Evolutionary conservation across 2,888 invertebrate genomes (phyloP), one percentile per base, ranked within the genome.

Genomic region (Venusia cambrica): DNA sequence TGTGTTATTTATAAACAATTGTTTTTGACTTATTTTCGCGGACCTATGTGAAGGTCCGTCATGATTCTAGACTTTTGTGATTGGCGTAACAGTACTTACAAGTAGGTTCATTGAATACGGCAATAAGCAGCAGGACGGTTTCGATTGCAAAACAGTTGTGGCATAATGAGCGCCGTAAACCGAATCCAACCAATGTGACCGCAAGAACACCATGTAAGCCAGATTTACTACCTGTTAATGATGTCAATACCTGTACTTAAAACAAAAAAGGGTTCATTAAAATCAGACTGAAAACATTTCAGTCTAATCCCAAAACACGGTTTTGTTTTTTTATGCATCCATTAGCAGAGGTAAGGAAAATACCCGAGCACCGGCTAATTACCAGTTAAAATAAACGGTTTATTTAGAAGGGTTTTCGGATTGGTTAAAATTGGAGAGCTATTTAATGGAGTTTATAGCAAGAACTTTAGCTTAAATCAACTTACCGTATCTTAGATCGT

Each of bases 331-430:
- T 19, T 48, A 57, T 57, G 47, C 52, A 57, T 69, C 69, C 73
- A 75, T 75, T 73, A 76, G 67, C 63, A 46, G 53, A 48, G 56
- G 41, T 47, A 55, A 57, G 51, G 55, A 66, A 66, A 68, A 66
- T 62, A 50, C 60, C 42, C 68, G 54, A 54, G 54, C 60, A 65
- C 54, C 38, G 10, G 43, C 52, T 53, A 64, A 71, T 67, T 58
- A 59, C 45, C 71, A 73, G 67, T 62, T 50, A 48, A 41, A 62
- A 64, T 60, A 58, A 56, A 51, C 51, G 58, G 55, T 45, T 48
- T 54, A 56, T 43, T 32, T 14, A 30, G 7, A 14, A 24, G 10
- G 22, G 51, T 64, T 61, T 58, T n/a, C n/a, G n/a, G n/a, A n/a
- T n/a, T n/a, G n/a, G n/a, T n/a, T n/a, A n/a, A n/a, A n/a, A n/a